Evolutionary conservation across 2,888 invertebrate species (phyloP).

Genomic region (Lithophane leautieri): DNA sequence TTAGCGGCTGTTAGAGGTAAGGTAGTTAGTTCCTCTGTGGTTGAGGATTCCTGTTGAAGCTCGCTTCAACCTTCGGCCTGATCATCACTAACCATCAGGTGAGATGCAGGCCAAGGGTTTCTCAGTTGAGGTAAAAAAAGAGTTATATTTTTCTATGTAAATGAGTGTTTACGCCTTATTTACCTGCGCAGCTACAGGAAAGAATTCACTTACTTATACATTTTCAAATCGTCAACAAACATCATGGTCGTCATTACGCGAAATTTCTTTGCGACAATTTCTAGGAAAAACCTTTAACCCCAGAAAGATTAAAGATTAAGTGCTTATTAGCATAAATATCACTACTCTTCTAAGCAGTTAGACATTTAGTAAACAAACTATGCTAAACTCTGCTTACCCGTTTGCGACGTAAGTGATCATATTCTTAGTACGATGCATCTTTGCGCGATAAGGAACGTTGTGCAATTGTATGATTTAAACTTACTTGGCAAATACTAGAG

Average conservation of each 20-base stretch:
- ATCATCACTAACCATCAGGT: too few species aligned
- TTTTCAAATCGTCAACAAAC: constrained; percentile 12
- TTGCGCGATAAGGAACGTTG: constrained; percentile 59
- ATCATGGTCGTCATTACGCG: constrained; percentile 6
- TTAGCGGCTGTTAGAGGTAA: not conserved
- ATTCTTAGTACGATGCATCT: constrained; percentile 59
- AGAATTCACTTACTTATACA: too few species aligned
- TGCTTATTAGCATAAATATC: constrained; percentile 40
- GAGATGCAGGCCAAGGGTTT: not conserved
- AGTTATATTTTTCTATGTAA: not conserved
- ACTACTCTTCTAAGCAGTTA: constrained; percentile 16
- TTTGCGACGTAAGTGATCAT: constrained; percentile 48
- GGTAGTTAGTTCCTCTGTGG: too few species aligned
- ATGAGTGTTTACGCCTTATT: not conserved
- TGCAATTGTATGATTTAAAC: constrained; percentile 61
- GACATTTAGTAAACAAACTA: constrained; percentile 48
- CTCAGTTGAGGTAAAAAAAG: not conserved
- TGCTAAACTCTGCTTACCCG: constrained; percentile 41
- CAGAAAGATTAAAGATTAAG: constrained; percentile 11
- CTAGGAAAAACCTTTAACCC: constrained; percentile 41
- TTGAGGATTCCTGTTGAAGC: too few species aligned
- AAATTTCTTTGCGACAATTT: constrained; percentile 14
- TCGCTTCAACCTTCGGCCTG: too few species aligned
- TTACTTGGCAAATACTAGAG: constrained; percentile 37
- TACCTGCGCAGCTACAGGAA: not conserved